Base-by-base conservation (phyloP, 2,797 vertebrate genomes). In the Sparus aurata region DNA sequence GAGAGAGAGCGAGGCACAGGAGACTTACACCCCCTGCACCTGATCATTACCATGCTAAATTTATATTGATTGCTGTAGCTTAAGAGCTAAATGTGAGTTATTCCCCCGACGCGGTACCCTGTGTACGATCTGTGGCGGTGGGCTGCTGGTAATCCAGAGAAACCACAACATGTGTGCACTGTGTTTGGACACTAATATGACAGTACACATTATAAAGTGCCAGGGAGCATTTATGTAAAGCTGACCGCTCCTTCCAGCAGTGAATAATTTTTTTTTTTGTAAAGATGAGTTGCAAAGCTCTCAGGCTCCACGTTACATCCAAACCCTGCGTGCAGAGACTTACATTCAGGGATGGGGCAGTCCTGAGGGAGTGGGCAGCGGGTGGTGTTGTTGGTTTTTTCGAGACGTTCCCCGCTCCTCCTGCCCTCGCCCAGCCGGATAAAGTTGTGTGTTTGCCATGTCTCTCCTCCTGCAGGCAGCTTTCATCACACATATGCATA, bases 21-120 rank as follows among this genome's bases (percentile, higher is more conserved):
- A 93, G 92, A 94, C 82, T 64, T 82, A 77, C 81, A 89, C 85
- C 88, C 89, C 77, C 80, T 90, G 90, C 89, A 92, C 89, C 88
- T 92, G 92, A 95, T 95, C 93, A 94, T 95, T 95, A 93, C 90
- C 92, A 94, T 94, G 93, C 89, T 94, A 94, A 94, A 95, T 95
- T 95, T 93, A 89, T 96, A 95, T 95, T 94, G 95, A 96, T 95
- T 93, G 93, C 87, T 89, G 80, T 79, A 92, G 92, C 91, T 95
- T 94, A 94, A 91, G 92, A 93, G 93, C 93, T 94, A 93, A 94
- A 94, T 85, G 79, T 77, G 82, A 94, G 92, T 83, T 87, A 91
- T 92, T 95, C 94, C 95, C 95, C 60, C n/a, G 82, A 84, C 69
- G 34, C 62, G 7, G 61, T 20, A 60, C 55, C 61, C 61, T 64